Evolutionary conservation across 2,113 vertebrate genomes (phyloP).

Genomic region (Ursus arctos): DNA sequence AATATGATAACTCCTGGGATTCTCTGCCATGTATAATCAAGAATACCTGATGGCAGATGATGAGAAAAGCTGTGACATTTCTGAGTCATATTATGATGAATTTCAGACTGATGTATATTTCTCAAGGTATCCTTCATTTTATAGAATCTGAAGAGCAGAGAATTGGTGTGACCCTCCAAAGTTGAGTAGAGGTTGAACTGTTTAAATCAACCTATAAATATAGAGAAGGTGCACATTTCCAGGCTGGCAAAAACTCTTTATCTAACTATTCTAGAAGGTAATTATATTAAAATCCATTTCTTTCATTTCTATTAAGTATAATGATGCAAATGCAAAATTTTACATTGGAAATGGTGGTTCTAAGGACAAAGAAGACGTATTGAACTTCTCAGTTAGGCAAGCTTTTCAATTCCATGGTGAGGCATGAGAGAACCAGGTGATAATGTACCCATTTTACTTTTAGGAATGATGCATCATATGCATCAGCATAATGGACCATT

Average conservation of each 20-base stretch:
- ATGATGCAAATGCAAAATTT: background rate
- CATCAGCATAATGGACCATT: accelerated
- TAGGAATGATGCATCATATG: background rate
- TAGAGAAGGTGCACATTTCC: background rate
- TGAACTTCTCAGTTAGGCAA: background rate
- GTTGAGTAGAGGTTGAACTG: accelerated
- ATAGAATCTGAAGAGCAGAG: background rate
- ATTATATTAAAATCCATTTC: background rate
- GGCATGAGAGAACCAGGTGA: background rate
- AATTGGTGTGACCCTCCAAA: background rate
- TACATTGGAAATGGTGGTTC: background rate
- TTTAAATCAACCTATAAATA: background rate
- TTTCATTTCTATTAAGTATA: background rate
- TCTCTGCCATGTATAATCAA: background rate
- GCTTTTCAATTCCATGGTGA: background rate
- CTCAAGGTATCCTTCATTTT: background rate
- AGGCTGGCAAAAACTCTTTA: background rate
- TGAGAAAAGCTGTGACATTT: background rate
- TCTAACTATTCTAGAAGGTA: background rate
- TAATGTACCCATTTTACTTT: background rate
- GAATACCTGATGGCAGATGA: background rate
- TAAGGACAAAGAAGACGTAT: background rate
- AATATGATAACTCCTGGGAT: background rate
- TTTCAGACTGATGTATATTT: background rate
- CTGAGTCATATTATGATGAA: background rate